Evolutionary conservation across 1,140 invertebrate genomes (phyloP).

Genomic region (Drosophila takahashii): DNA sequence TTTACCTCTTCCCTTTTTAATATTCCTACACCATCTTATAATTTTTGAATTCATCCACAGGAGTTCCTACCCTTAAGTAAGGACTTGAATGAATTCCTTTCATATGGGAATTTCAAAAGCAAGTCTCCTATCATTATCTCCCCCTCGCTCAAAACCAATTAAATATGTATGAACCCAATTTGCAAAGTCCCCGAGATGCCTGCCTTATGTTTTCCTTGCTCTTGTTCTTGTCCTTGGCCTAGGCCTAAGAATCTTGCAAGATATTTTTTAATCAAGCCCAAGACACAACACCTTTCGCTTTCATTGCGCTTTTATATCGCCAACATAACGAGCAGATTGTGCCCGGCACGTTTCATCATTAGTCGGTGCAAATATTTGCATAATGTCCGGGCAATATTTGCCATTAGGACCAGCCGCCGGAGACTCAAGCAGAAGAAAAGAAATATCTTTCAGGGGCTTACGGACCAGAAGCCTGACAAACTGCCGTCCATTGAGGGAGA

Average conservation of each 20-base stretch:
- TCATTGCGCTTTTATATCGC: conserved; percentile 57
- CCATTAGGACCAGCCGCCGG: conserved; percentile 54
- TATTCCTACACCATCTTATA: neutral
- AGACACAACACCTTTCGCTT: conserved; percentile 64
- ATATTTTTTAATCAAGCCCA: conserved; percentile 64
- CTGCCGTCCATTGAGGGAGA: conserved; percentile 37
- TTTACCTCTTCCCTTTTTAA: neutral
- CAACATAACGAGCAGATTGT: conserved; percentile 63
- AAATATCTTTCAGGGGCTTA: conserved; percentile 57
- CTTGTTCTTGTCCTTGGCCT: conserved; percentile 42
- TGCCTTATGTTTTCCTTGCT: conserved; percentile 24
- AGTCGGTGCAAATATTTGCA: conserved; percentile 80
- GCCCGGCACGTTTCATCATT: conserved; percentile 58
- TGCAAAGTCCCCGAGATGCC: conserved; percentile 18
- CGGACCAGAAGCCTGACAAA: conserved; percentile 53
- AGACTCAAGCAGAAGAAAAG: conserved; percentile 3
- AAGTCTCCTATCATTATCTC: conserved; percentile 14
- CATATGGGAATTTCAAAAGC: conserved; percentile 28
- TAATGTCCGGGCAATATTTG: conserved; percentile 61
- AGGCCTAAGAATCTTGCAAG: conserved; percentile 42
- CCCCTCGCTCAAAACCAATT: conserved; percentile 28
- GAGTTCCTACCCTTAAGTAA: conserved; percentile 12
- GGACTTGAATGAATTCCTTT: conserved; percentile 17
- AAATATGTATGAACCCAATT: conserved; percentile 50
- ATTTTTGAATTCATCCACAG: neutral